Evolutionary conservation across 2,888 invertebrate genomes (phyloP).

Genomic region (Temnothorax rugatulus): DNA sequence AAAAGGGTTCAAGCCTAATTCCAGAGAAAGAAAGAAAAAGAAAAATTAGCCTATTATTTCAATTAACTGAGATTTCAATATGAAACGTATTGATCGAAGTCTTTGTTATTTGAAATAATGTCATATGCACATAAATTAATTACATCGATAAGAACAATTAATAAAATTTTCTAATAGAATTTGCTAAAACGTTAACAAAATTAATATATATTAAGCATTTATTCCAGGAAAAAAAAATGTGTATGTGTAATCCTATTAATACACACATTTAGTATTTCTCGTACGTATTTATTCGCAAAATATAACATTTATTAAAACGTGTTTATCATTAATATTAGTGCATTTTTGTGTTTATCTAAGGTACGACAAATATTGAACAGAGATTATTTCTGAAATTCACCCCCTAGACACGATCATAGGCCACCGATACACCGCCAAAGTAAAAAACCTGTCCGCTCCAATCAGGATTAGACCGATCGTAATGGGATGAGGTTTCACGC

Average conservation of each 20-base stretch:
- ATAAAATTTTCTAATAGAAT: background rate
- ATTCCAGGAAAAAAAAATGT: background rate
- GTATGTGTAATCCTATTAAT: background rate
- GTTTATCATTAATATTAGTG: background rate
- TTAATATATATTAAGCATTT: background rate
- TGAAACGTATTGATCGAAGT: background rate
- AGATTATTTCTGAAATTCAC: slow-evolving; percentile 15
- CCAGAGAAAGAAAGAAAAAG: too few species aligned
- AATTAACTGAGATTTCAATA: slow-evolving; percentile 37
- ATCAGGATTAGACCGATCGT: slow-evolving; percentile 83
- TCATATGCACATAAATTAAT: background rate
- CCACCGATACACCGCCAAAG: slow-evolving; percentile 70
- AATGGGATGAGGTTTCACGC: slow-evolving; percentile 85
- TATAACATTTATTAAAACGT: background rate
- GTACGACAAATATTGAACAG: slow-evolving; percentile 1
- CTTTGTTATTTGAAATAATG: too few species aligned
- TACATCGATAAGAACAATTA: background rate
- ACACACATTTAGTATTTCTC: background rate
- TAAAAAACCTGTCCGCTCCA: slow-evolving; percentile 82
- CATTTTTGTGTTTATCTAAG: background rate
- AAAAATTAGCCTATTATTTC: slow-evolving; percentile 57
- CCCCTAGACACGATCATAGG: slow-evolving; percentile 20
- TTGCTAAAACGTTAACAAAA: background rate
- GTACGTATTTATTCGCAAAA: background rate
- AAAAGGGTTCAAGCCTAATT: too few species aligned